A percentile compares a stretch with the other conserved stretches of the same genome.
Conservation (phyloP, 2,113 vertebrate genomes). For the Aptenodytes forsteri region DNA sequence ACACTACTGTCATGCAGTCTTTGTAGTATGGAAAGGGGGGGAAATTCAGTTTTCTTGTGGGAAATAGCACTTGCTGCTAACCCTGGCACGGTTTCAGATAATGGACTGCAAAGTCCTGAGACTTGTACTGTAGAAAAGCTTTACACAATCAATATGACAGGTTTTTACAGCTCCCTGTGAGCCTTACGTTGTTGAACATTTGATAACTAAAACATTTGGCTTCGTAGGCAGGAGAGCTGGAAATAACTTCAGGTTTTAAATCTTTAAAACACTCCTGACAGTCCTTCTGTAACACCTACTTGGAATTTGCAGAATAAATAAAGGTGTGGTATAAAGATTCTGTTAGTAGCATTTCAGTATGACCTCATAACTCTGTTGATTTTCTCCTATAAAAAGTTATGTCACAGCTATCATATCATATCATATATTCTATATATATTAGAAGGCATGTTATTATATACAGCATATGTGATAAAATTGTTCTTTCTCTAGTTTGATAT, state of each 20-base stretch:
- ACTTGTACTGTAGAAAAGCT: not conserved
- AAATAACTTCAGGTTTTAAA: slow-evolving; percentile 30
- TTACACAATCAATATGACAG: not conserved
- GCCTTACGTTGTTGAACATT: not conserved
- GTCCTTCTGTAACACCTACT: not conserved
- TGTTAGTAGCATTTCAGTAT: not conserved
- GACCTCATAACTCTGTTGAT: not conserved
- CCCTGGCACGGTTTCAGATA: not conserved
- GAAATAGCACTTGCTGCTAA: slow-evolving; percentile 22
- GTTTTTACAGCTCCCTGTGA: slow-evolving; percentile 38
- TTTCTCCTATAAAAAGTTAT: not conserved
- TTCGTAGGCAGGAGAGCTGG: slow-evolving; percentile 2
- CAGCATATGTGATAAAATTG: not conserved
- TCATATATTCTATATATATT: not conserved
- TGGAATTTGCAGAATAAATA: not conserved
- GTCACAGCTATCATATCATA: not conserved
- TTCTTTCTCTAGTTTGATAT: not conserved
- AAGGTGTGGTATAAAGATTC: not conserved
- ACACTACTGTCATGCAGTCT: not conserved
- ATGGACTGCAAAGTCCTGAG: not conserved
- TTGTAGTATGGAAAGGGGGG: not conserved
- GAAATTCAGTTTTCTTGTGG: not conserved
- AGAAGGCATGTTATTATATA: not conserved
- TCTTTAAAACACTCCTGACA: slow-evolving; percentile 17
- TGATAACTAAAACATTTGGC: slow-evolving; percentile 43